These are phyloP conservation scores for Prinia subflava DNA, from an alignment of 2,113 vertebrate genomes.

Conservation along the genomic window DNA sequence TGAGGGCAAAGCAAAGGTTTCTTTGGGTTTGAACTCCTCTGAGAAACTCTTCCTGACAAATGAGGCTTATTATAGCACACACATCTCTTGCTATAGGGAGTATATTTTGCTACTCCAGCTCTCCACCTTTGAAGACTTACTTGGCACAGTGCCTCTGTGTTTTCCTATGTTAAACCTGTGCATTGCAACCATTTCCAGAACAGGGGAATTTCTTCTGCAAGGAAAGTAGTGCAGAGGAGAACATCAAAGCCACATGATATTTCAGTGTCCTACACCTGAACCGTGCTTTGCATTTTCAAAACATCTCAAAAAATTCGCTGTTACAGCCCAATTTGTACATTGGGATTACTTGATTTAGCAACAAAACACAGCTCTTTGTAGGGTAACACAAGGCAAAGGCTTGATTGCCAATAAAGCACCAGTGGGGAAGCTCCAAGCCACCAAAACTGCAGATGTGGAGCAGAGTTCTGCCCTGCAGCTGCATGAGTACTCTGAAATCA, in stretches of 20 bases:
- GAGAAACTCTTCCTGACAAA: not conserved
- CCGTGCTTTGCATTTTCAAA: not conserved
- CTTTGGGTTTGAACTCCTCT: not conserved
- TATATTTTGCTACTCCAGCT: not conserved
- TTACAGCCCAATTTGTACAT: not conserved
- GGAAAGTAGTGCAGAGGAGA: not conserved
- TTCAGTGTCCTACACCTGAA: not conserved
- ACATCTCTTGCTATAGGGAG: not conserved
- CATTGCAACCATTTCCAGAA: not conserved
- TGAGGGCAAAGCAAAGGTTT: not conserved
- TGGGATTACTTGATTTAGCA: fast-evolving
- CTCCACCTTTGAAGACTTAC: not conserved
- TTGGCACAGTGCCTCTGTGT: not conserved
- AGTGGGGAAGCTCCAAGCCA: not conserved
- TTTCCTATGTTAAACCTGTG: not conserved
- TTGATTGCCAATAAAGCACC: not conserved
- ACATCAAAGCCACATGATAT: not conserved
- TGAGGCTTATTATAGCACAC: not conserved
- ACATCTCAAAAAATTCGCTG: not conserved
- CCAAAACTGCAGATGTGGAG: not conserved
- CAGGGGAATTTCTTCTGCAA: not conserved
- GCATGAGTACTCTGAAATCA: not conserved
- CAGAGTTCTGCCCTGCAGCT: not conserved
- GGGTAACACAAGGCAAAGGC: not conserved
- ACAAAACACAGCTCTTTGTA: not conserved